phyloP scores from a whole-genome alignment of 2,113 vertebrate genomes.

The Condylura cristata region DNA sequence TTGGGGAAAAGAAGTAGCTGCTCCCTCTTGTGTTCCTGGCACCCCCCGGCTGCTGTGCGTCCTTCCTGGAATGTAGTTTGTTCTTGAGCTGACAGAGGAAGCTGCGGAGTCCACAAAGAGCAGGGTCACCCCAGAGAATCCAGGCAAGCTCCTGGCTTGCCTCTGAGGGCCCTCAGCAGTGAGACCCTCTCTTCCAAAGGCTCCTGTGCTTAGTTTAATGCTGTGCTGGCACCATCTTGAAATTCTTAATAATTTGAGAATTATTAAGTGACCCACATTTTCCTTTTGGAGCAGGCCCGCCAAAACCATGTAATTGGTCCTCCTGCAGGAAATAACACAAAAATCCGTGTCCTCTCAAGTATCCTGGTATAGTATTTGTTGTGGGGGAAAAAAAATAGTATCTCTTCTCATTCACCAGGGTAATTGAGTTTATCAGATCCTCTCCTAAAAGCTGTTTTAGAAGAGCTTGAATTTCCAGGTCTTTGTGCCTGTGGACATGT shows the following conservation, averaged over 20 bases:
- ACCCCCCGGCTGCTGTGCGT: neutral
- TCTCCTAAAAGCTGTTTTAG: slow-evolving; percentile 14
- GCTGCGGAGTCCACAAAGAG: neutral
- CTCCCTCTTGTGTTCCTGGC: neutral
- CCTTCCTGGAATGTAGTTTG: neutral
- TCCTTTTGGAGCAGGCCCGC: neutral
- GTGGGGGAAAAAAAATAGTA: neutral
- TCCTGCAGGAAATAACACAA: neutral
- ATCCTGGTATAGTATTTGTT: neutral
- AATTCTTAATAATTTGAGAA: neutral
- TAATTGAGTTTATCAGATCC: neutral
- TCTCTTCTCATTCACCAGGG: neutral
- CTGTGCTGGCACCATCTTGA: neutral
- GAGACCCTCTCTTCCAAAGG: neutral
- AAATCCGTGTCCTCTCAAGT: neutral
- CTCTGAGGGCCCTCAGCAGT: neutral
- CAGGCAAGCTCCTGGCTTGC: neutral
- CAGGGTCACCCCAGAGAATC: neutral
- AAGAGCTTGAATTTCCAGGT: neutral
- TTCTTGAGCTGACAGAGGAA: neutral
- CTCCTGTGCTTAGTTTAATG: neutral
- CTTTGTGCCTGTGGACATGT: neutral
- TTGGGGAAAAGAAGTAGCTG: neutral
- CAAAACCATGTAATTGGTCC: neutral
- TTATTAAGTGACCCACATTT: neutral